Base-by-base conservation (phyloP, 2,888 invertebrate species). In the Troides oblongomaculatus region DNA sequence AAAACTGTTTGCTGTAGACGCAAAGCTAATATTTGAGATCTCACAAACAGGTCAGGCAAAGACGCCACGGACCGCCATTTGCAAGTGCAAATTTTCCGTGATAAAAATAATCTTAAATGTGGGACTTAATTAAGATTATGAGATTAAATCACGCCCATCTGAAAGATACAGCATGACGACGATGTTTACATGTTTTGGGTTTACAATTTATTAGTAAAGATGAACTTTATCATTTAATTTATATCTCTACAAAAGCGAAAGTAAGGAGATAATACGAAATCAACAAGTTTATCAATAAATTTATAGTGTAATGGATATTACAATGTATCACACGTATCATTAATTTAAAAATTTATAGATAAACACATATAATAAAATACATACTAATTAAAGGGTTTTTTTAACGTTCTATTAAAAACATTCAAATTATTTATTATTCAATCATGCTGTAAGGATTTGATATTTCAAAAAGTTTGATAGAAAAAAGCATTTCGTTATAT, bases 61-160 rank as follows among this genome's bases (percentile, higher is more conserved):
- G 84, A 83, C 82, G 84, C 77, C 79, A 78, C 73, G 79, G 76
- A 78, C 88, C 84, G 85, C 89, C 89, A 89, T 90, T 90, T 84
- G 88, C 86, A 83, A 88, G 81, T 89, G 90, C 90, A 88, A 90
- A 90, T 88, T 90, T 90, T 87, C 86, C 85, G 78, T 86, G 90
- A 91, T 90, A 90, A 90, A 89, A 90, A 85, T 89, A 85, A 89
- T 89, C 89, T 87, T 73, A 72, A 75, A 79, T 74, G 76, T 79
- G 64, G 77, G 75, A 82, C 81, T 88, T 87, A 84, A 87, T 86
- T 82, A 81, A 85, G 89, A 88, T 88, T 86, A 86, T 79, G 78
- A 76, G 84, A 82, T 85, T 82, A 83, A 83, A 67, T 70, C 81
- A 81, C 79, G 72, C 75, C 74, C 74, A 76, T 46, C 64, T 64